Evolutionary conservation across 2,797 vertebrate species (phyloP).

Genomic region (Microchirus variegatus): DNA sequence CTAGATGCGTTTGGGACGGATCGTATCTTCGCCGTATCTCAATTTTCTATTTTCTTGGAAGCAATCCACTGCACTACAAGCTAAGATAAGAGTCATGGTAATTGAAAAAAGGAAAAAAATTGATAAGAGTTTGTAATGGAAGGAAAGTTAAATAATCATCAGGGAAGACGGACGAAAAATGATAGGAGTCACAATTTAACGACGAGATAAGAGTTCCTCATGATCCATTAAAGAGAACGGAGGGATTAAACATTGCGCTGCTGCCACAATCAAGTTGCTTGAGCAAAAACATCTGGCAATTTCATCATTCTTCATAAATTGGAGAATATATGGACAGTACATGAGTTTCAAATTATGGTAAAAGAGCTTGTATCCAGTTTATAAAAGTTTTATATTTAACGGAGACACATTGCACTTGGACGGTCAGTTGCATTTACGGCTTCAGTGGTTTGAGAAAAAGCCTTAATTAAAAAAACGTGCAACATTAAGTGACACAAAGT

Average conservation of each 20-base stretch:
- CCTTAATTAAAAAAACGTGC: slow-evolving; percentile 17
- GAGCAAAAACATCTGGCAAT: no score
- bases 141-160: slow-evolving; percentile 40
- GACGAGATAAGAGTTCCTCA: slow-evolving; percentile 49
- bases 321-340: no score
- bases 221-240: slow-evolving; percentile 37
- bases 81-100: slow-evolving; percentile 46
- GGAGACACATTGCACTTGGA: no score
- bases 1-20: no score
- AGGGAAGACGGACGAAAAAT: slow-evolving; percentile 28
- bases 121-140: slow-evolving; percentile 49
- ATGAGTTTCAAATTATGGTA: no score
- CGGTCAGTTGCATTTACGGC: background rate
- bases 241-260: slow-evolving; percentile 41
- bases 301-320: no score
- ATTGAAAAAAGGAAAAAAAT: slow-evolving; percentile 48
- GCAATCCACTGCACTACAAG: slow-evolving; percentile 15
- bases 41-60: slow-evolving; percentile 48
- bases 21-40: slow-evolving; percentile 15
- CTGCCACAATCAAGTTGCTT: background rate
- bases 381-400: no score
- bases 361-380: no score
- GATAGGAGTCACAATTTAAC: slow-evolving; percentile 42
- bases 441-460: slow-evolving; percentile 3
- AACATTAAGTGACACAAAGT: slow-evolving; percentile 12